These are phyloP conservation scores for Ptychoptera albimana DNA, from an alignment of 2,888 invertebrate species.

Conservation along the genomic window DNA sequence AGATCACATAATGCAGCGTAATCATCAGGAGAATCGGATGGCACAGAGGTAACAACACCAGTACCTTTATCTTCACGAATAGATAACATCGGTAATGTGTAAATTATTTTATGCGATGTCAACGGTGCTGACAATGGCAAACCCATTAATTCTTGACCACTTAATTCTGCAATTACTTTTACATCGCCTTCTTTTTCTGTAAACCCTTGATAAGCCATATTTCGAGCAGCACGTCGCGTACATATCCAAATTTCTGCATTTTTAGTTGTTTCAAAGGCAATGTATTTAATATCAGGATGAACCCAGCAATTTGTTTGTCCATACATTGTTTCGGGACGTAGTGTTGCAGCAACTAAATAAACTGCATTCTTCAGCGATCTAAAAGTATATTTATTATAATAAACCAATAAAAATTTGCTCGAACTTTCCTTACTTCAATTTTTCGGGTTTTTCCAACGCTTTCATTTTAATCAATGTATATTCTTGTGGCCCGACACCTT, in stretches of 20 bases:
- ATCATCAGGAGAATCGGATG: conserved; percentile 97
- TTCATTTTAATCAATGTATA: conserved; percentile 94
- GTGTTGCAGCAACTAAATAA: conserved; percentile 80
- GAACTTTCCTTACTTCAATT: conserved; percentile 42
- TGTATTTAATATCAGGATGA: conserved; percentile 85
- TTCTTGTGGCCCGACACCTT: conserved; percentile 96
- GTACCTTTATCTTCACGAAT: conserved; percentile 98
- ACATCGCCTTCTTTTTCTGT: conserved; percentile 65
- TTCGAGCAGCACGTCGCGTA: conserved; percentile 76
- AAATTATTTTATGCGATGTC: conserved; percentile 66
- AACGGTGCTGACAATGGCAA: conserved; percentile 68
- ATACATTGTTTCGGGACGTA: conserved; percentile 99
- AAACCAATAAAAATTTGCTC: neutral
- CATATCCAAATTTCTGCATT: conserved; percentile 70
- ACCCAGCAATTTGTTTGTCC: conserved; percentile 99
- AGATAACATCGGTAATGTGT: conserved; percentile 92
- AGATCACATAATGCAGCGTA: conserved; percentile 89
- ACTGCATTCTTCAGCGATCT: conserved; percentile 20
- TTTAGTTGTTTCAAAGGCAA: conserved; percentile 60
- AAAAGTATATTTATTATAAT: neutral
- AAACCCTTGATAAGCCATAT: conserved; percentile 92
- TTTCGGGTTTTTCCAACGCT: conserved; percentile 37
- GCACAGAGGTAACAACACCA: conserved; percentile 94
- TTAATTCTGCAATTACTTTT: conserved; percentile 49
- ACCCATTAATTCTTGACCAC: conserved; percentile 70